Percentiles rank a stretch among this genome's conserved stretches.
These are phyloP conservation scores for Phengaris arion DNA, from an alignment of 2,888 invertebrate genomes.

Conservation along the genomic window DNA sequence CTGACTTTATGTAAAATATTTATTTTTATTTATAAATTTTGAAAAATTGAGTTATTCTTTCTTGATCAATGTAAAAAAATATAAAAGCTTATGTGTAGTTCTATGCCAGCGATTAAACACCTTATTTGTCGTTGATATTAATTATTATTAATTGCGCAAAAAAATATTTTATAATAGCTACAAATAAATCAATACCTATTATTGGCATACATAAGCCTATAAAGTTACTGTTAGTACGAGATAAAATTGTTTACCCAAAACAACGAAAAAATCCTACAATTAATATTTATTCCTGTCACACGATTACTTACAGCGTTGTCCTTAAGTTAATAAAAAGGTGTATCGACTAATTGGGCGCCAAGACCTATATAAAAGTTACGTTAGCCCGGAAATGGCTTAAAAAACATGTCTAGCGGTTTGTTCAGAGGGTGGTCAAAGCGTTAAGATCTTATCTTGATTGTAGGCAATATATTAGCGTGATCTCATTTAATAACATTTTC, in stretches of 20 bases:
- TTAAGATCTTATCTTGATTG: constrained; percentile 3
- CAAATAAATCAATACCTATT: too few relatives aligned
- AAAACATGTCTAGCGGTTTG: constrained; percentile 4
- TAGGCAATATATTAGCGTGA: constrained; percentile 11
- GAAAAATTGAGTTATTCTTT: too few relatives aligned
- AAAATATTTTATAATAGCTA: too few relatives aligned
- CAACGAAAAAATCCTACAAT: background rate
- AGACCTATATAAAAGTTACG: background rate
- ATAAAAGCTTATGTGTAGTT: too few relatives aligned
- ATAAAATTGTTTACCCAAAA: background rate
- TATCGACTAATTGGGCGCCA: background rate
- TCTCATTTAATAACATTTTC: background rate
- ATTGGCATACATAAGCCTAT: background rate
- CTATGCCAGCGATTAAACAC: too few relatives aligned
- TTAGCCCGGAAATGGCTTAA: constrained; percentile 1
- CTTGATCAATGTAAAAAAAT: too few relatives aligned
- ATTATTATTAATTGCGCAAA: too few relatives aligned
- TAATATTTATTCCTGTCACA: background rate
- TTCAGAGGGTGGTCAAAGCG: constrained; percentile 11
- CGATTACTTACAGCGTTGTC: background rate
- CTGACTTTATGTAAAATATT: too few relatives aligned
- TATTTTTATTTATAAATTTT: too few relatives aligned
- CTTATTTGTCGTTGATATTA: too few relatives aligned
- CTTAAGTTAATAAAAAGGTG: background rate
- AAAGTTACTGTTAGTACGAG: background rate